A percentile compares a stretch with the other conserved stretches of the same genome.
Evolutionary conservation across 2,113 vertebrate species (phyloP).

Genomic region (Calonectris borealis): DNA sequence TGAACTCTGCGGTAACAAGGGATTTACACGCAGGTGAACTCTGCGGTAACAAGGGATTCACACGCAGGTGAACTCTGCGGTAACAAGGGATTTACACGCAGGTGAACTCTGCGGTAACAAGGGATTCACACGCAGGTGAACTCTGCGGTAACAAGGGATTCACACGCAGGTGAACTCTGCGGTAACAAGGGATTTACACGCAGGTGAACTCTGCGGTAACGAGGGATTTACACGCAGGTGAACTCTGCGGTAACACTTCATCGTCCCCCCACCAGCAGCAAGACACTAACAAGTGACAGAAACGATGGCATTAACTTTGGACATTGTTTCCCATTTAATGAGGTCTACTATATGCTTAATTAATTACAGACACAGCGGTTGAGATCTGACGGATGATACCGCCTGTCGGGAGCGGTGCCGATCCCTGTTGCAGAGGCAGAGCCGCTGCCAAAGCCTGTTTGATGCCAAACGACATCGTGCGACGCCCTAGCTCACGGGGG

Average conservation of each 20-base stretch:
- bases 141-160: neutral
- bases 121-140: rapidly evolving
- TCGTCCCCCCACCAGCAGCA: neutral
- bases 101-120: too few species aligned
- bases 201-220: too few species aligned
- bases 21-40: rapidly evolving
- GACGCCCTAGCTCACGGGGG: rapidly evolving
- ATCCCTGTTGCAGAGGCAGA: neutral
- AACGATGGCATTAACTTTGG: neutral
- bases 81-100: too few species aligned
- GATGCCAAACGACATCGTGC: rapidly evolving
- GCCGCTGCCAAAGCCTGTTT: neutral
- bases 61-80: too few species aligned
- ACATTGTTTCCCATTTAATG: neutral
- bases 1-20: neutral
- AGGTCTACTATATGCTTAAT: neutral
- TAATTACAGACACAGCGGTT: neutral
- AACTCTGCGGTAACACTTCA: neutral
- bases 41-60: too few species aligned
- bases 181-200: too few species aligned
- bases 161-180: rapidly evolving
- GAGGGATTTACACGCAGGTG: too few species aligned
- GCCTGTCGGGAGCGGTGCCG: neutral
- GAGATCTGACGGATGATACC: neutral
- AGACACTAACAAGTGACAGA: neutral